phyloP scores from a whole-genome alignment of 2,797 vertebrate genomes.

The Chaenodraco wilsoni region DNA sequence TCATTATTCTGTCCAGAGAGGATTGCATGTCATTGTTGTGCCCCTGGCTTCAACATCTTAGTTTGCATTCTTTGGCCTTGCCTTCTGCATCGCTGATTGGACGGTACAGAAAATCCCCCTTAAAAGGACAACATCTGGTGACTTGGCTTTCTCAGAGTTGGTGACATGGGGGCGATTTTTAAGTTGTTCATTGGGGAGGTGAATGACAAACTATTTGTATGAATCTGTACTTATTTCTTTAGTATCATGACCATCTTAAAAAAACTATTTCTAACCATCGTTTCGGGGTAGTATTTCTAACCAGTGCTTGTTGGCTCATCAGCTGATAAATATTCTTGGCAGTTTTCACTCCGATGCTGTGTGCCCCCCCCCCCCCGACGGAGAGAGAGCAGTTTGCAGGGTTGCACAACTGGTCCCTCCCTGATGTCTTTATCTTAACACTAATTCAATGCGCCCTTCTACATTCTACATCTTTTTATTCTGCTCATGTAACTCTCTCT shows the following conservation, averaged over 20 bases:
- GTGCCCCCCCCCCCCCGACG: background rate
- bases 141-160: constrained; percentile 17
- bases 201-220: constrained; percentile 2
- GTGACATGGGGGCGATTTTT: background rate
- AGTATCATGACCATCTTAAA: background rate
- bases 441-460: constrained; percentile 66
- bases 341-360: constrained; percentile 25
- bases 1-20: constrained; percentile 54
- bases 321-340: constrained; percentile 18
- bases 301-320: background rate
- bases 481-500: constrained; percentile 50
- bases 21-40: constrained; percentile 73
- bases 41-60: constrained; percentile 55
- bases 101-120: constrained; percentile 55
- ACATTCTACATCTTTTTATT: constrained; percentile 64
- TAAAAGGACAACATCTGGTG: constrained; percentile 80
- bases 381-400: constrained; percentile 44
- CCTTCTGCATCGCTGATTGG: constrained; percentile 51
- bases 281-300: constrained; percentile 4
- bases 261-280: background rate
- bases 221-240: background rate
- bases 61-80: constrained; percentile 70
- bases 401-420: constrained; percentile 45
- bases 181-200: constrained; percentile 4
- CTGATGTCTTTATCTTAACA: constrained; percentile 66